A percentile compares a stretch with the other conserved stretches of the same genome.
These are phyloP conservation scores for Aldabrachelys gigantea DNA, from an alignment of 2,113 vertebrate species.

Conservation along the genomic window DNA sequence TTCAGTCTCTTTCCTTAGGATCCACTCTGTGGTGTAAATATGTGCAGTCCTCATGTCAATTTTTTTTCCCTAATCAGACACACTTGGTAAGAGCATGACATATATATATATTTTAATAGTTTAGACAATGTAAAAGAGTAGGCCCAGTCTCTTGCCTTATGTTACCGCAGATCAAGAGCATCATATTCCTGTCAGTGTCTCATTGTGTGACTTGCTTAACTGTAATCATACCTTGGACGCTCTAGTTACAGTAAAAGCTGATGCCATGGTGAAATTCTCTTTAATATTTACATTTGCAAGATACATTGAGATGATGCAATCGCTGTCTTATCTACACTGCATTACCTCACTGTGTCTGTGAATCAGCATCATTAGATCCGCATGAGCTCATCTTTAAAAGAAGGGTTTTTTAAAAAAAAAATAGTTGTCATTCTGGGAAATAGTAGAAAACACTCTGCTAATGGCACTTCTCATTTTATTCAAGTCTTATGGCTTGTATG, in stretches of 20 bases:
- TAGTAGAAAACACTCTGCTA: background rate
- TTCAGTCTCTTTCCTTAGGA: conserved; percentile 16
- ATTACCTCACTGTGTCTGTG: conserved; percentile 80
- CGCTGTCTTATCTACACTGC: conserved; percentile 63
- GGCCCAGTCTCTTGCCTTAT: background rate
- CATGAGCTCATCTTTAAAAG: conserved; percentile 79
- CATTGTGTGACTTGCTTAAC: background rate
- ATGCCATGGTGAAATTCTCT: conserved; percentile 73
- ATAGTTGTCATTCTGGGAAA: conserved; percentile 61
- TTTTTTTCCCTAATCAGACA: conserved; percentile 13
- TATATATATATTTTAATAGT: conserved; percentile 11
- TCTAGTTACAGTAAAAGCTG: conserved; percentile 77
- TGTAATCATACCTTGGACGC: conserved; percentile 45
- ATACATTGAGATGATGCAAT: conserved; percentile 77
- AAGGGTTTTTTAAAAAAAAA: conserved; percentile 32
- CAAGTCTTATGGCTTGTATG: background rate
- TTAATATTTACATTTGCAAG: conserved; percentile 68
- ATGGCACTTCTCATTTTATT: conserved; percentile 23
- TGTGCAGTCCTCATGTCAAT: background rate
- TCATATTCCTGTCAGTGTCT: conserved; percentile 56
- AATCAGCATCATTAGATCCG: conserved; percentile 80
- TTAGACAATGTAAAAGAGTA: background rate
- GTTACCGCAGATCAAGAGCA: conserved; percentile 52
- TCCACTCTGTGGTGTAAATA: conserved; percentile 35
- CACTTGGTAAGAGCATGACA: conserved; percentile 75